Base-by-base conservation (phyloP, 2,797 vertebrate genomes). In the Peromyscus melanophrys region DNA sequence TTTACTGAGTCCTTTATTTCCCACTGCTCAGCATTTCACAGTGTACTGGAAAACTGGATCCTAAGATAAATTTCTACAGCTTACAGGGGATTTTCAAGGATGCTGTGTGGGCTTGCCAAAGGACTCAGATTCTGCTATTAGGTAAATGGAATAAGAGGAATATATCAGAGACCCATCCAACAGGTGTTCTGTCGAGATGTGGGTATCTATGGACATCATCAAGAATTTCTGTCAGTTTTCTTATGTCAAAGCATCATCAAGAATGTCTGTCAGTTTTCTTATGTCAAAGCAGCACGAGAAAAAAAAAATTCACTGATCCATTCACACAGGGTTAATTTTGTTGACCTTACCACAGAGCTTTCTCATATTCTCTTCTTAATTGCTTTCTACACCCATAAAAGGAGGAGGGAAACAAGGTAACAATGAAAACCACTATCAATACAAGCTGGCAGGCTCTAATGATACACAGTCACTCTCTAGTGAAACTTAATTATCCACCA, bases 401-500 rank as follows among this genome's bases (percentile, higher is more conserved):
- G 61, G 76, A 5, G 77, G 46, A 23, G 6, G 0, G 12, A 4
- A 29, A 27, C 31, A 75, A 92, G 31, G n/a, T 31, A 63, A 61
- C 73, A 92, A 86, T 37, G 25, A 82, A 95, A 88, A 89, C 55
- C 93, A 92, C 91, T 52, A 71, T 34, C n/a, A 19, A 65, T 80
- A 40, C 49, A 83, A 96, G 98, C 96, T 98, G 98, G 97, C 97
- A 96, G 96, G 95, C 90, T 89, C 84, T 96, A 92, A 95, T 65
- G 97, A 96, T 93, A 96, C 98, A 98, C 14, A 94, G 92, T 16
- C 94, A 77, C 93, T 93, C 96, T 98, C 93, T 40, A 96, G 75
- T 34, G 0, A 87, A 97, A 97, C 83, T 94, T 97, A 98, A 98
- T 98, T 97, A 98, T 43, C 97, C 92, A 95, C 89, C 80, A 83